Percentiles rank a stretch among this genome's conserved stretches.
Evolutionary conservation across 2,797 vertebrate genomes (phyloP).

Genomic region (Galagoides demidoff): DNA sequence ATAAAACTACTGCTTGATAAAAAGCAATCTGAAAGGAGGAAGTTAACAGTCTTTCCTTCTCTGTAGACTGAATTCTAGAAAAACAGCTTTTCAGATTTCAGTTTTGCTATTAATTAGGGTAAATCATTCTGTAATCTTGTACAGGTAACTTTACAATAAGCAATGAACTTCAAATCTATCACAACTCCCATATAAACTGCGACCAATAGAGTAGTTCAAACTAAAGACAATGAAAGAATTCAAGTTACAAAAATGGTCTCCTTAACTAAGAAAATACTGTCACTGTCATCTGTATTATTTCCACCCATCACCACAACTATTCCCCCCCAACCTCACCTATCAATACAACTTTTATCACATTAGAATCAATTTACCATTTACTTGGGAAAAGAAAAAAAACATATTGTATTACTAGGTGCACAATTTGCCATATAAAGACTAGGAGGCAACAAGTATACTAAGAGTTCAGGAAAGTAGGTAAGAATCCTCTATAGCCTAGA

Average conservation of each 20-base stretch:
- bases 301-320: not conserved
- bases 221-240: not conserved
- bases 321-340: not conserved
- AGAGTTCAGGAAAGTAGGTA: not conserved
- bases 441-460: not conserved
- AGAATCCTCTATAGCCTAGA: not conserved
- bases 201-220: not conserved
- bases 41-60: not conserved
- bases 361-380: not conserved
- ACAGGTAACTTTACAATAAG: not conserved
- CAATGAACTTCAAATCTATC: not conserved
- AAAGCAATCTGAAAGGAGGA: not conserved
- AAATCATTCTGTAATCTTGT: not conserved
- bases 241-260: not conserved
- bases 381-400: not conserved
- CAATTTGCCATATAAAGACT: not conserved
- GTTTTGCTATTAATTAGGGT: not conserved
- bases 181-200: not conserved
- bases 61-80: not conserved
- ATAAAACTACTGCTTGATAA: conserved; percentile 45
- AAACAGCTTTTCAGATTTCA: not conserved
- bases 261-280: not conserved
- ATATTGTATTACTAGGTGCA: not conserved
- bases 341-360: not conserved
- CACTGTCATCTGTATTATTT: not conserved